These are phyloP conservation scores for Loriculus beryllinus DNA, from an alignment of 2,797 vertebrate species.

Conservation along the genomic window DNA sequence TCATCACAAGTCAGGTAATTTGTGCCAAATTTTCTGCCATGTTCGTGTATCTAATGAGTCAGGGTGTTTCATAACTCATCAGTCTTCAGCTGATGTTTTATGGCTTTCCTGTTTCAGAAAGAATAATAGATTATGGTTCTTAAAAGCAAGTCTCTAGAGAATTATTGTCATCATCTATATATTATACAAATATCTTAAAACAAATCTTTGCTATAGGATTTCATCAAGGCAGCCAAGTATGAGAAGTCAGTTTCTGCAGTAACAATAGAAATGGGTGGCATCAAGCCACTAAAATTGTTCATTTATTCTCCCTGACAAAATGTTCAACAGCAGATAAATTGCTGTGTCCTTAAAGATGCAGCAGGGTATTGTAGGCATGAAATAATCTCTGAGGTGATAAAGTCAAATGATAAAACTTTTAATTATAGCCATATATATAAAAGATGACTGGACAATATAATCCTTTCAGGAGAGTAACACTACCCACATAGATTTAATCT, in stretches of 20 bases:
- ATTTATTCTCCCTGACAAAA: neutral
- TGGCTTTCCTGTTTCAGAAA: neutral
- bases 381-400: neutral
- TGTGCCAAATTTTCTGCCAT: neutral
- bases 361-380: neutral
- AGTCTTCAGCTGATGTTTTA: slow-evolving; percentile 22
- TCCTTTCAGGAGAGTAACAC: neutral
- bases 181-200: neutral
- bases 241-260: neutral
- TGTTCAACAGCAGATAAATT: neutral
- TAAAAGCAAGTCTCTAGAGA: neutral
- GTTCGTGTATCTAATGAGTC: slow-evolving; percentile 3
- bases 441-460: neutral
- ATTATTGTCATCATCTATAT: neutral
- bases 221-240: neutral
- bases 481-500: neutral
- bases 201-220: neutral
- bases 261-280: neutral
- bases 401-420: slow-evolving; percentile 1
- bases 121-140: neutral
- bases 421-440: neutral
- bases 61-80: slow-evolving; percentile 26
- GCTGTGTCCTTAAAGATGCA: neutral
- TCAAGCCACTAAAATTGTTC: neutral
- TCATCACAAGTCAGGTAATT: neutral